Base-by-base conservation (phyloP, 92 coral and sea anemone species). In the Actinernus sp. region DNA sequence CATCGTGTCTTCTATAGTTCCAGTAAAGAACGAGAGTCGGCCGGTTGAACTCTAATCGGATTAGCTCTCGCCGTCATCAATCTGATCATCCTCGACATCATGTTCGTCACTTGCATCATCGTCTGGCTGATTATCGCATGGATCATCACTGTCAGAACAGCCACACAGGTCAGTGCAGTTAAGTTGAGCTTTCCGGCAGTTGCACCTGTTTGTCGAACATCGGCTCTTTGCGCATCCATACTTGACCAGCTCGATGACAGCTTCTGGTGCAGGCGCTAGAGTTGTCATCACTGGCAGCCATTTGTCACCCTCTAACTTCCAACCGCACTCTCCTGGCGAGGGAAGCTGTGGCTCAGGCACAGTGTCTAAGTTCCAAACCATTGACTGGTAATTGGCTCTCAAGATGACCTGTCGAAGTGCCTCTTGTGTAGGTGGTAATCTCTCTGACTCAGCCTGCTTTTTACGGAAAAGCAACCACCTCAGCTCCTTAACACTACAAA, bases 211-310 rank as follows among this genome's bases (percentile, higher is more conserved):
- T 12, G 10, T 45, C 18, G 22, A 4, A 45, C 52, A 45, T 18
- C 52, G 10, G 10, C 19, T 23, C 52, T 45, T 45, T 17, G 21
- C 52, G 21, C 52, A 45, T 23, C 21, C 21, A 23, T 68, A 71
- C 23, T 62, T 62, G 38, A 80, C 80, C 55, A 79, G 73, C 50
- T 79, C 66, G 58, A 79, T 56, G 61, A 79, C 49, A 36, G 67
- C 76, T 29, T 76, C 68, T 1, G 65, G 74, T 39, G 58, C 74
- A 0, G 67, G 58, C 34, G 58, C 43, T 13, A 70, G 57, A 31
- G 58, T 49, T 54, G 75, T 67, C 79, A 72, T 72, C 44, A 58
- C 62, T 4, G 72, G 73, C 29, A 78, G 30, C 78, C 71, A 67
- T 9, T 51, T 56, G n/a, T 31, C 66, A 26, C 58, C 44, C 58